Conservation (phyloP, 2,888 invertebrate species). For the Ormyrus thymus region DNA sequence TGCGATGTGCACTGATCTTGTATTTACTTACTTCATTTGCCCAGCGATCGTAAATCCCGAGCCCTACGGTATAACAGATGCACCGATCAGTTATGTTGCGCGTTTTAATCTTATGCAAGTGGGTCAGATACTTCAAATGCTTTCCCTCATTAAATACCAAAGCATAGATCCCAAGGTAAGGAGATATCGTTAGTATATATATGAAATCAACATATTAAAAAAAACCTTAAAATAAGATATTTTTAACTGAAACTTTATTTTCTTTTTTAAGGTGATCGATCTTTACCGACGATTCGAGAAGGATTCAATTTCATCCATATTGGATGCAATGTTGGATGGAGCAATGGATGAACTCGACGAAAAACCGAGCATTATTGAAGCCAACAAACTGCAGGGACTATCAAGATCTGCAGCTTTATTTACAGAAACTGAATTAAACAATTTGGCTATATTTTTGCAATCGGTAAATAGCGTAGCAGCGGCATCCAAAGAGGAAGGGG, state of each 20-base stretch:
- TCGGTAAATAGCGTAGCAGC: constrained; percentile 65
- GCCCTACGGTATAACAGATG: constrained; percentile 94
- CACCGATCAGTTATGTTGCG: constrained; percentile 92
- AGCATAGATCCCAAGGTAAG: constrained; percentile 82
- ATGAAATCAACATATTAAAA: not conserved
- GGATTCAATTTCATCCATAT: constrained; percentile 85
- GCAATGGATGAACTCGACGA: constrained; percentile 73
- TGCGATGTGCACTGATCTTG: constrained; percentile 92
- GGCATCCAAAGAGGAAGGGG: constrained; percentile 58
- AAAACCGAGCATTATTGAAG: constrained; percentile 75
- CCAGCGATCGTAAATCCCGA: constrained; percentile 98
- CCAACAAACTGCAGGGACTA: constrained; percentile 78
- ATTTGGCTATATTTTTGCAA: constrained; percentile 78
- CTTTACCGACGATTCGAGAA: constrained; percentile 88
- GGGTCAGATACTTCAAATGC: constrained; percentile 93
- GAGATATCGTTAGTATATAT: not conserved
- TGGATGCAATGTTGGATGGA: constrained; percentile 82
- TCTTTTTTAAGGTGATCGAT: constrained; percentile 75
- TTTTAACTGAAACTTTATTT: not conserved
- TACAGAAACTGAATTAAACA: constrained; percentile 81
- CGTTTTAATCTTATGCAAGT: constrained; percentile 93
- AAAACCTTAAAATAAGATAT: not conserved
- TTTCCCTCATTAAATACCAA: constrained; percentile 90
- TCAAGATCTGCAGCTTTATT: constrained; percentile 81
- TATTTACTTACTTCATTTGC: constrained; percentile 95